Percentiles rank a stretch among this genome's conserved stretches.
Conservation (phyloP, 2,888 invertebrate genomes). For the Perizoma flavofasciatum region DNA sequence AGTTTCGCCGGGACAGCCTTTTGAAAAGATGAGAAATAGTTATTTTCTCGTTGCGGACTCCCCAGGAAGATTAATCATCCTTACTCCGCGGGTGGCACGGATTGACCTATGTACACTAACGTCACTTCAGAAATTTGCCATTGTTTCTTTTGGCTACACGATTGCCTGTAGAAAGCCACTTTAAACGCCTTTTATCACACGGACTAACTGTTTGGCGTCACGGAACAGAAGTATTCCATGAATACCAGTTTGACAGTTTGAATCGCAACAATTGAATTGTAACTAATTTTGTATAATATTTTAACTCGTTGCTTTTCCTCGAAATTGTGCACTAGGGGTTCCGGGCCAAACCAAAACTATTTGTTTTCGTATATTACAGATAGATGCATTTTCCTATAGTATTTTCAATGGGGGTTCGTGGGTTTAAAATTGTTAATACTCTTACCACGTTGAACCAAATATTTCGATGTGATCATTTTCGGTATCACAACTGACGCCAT, state of each 20-base stretch:
- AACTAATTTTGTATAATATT: no score
- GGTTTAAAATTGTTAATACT: no score
- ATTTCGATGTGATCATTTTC: no score
- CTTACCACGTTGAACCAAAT: no score
- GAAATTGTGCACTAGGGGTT: no score
- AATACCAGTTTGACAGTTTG: background rate
- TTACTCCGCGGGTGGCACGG: conserved; percentile 64
- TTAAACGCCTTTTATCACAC: conserved; percentile 18
- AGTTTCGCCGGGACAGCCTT: conserved; percentile 66
- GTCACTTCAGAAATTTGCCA: conserved; percentile 51
- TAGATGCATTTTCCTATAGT: no score
- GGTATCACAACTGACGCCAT: background rate
- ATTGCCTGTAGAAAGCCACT: conserved; percentile 27
- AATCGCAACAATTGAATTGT: no score
- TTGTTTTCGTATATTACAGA: no score
- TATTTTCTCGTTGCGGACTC: conserved; percentile 69
- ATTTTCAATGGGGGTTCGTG: no score
- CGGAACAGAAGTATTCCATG: background rate
- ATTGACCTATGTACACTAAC: conserved; percentile 68
- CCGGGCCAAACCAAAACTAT: no score
- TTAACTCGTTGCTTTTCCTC: no score
- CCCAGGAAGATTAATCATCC: conserved; percentile 74
- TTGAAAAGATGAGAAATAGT: conserved; percentile 79
- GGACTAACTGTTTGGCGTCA: conserved; percentile 21
- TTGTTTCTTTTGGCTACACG: conserved; percentile 42